phyloP scores from a whole-genome alignment of 2,797 vertebrate species.

The Euphonia xanthogaster region DNA sequence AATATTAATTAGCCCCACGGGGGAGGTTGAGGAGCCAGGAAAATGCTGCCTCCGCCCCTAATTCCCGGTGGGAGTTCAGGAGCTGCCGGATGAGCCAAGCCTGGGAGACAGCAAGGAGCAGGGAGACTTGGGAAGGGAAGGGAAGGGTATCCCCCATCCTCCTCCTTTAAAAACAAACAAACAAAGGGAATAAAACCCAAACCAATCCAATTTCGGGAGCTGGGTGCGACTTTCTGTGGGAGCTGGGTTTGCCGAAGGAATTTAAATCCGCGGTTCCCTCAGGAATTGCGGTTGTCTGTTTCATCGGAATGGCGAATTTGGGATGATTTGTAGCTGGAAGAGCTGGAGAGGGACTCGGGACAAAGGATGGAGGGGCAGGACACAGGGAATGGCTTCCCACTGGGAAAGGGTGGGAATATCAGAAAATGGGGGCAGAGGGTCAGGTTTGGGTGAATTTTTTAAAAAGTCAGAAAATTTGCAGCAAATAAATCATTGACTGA shows the following conservation, averaged over 20 bases:
- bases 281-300: not conserved
- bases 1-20: conserved; percentile 36
- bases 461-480: accelerated
- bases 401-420: not conserved
- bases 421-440: not conserved
- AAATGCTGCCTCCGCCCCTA: not conserved
- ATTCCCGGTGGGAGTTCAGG: not conserved
- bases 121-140: not conserved
- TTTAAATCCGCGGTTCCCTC: not conserved
- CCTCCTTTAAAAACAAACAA: not conserved
- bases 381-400: not conserved
- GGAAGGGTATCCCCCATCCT: not conserved
- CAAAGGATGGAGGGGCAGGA: not conserved
- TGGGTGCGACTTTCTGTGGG: not conserved
- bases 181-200: not conserved
- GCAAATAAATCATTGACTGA: not conserved
- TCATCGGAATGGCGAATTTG: not conserved
- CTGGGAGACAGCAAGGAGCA: not conserved
- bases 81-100: not conserved
- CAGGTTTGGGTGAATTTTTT: not conserved
- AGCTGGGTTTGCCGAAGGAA: not conserved
- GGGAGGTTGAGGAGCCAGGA: conserved; percentile 7
- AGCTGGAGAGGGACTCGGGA: not conserved
- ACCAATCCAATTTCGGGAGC: not conserved
- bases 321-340: not conserved